Percentiles rank a stretch among this genome's conserved stretches.
These are phyloP conservation scores for Drosophila parvula DNA, from an alignment of 1,140 invertebrate species.

Conservation along the genomic window DNA sequence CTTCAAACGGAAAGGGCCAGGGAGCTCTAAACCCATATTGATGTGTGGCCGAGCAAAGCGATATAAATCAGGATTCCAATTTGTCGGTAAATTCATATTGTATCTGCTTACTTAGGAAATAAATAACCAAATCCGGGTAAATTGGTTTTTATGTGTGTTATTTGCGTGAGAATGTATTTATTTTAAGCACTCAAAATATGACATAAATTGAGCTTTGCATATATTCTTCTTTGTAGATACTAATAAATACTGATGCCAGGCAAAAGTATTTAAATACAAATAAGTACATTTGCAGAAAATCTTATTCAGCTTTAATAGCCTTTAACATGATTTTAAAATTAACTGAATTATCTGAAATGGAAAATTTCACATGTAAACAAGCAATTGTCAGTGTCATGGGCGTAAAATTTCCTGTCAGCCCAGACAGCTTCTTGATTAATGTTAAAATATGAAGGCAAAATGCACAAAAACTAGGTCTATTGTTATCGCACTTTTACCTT, in stretches of 20 bases:
- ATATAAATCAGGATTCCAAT: constrained; percentile 42
- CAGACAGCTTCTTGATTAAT: constrained; percentile 9
- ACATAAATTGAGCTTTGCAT: constrained; percentile 21
- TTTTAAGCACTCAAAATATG: constrained; percentile 7
- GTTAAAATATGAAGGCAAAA: neutral
- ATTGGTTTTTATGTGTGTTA: constrained; percentile 26
- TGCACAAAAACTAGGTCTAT: constrained; percentile 21
- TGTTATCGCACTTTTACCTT: constrained; percentile 29
- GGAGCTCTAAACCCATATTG: neutral
- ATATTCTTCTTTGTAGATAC: neutral
- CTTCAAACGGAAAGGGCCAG: constrained; percentile 1
- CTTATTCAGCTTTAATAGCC: neutral
- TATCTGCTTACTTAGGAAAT: constrained; percentile 40
- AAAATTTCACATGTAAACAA: constrained; percentile 15
- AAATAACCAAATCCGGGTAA: constrained; percentile 39
- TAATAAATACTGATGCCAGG: neutral
- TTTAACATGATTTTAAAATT: neutral
- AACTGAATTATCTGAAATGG: neutral
- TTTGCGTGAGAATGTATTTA: constrained; percentile 2
- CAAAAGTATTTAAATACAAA: neutral
- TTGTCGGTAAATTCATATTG: constrained; percentile 32
- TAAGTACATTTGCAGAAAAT: neutral
- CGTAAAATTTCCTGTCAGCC: constrained; percentile 10
- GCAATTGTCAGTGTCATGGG: constrained; percentile 10
- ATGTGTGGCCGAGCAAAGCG: constrained; percentile 2